A percentile compares a stretch with the other conserved stretches of the same genome.
Evolutionary conservation across 2,888 invertebrate species (phyloP).

Genomic region (Caenorhabditis parvicauda): DNA sequence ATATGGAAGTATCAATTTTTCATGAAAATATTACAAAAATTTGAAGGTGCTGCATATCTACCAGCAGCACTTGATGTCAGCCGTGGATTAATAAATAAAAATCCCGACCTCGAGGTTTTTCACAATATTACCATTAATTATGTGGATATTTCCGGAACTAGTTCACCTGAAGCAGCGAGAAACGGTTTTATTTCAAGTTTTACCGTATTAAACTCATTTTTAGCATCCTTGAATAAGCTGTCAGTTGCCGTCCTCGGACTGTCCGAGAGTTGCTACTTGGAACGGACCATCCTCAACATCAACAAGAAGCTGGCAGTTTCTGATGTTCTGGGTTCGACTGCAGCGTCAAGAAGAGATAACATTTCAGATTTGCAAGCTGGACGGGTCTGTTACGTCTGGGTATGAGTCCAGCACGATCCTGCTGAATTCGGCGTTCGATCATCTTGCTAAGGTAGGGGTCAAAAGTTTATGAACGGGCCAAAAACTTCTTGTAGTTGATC

Average conservation of each 20-base stretch:
- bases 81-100: slow-evolving; percentile 8
- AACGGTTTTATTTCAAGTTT: slow-evolving; percentile 6
- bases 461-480: neutral
- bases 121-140: slow-evolving; percentile 21
- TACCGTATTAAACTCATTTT: neutral
- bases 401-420: slow-evolving; percentile 24
- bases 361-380: slow-evolving; percentile 22
- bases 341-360: neutral
- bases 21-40: no score
- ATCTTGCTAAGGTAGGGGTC: slow-evolving; percentile 12
- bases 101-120: slow-evolving; percentile 13
- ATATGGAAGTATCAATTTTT: no score
- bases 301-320: slow-evolving; percentile 26
- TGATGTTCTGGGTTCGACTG: slow-evolving; percentile 16
- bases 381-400: slow-evolving; percentile 18
- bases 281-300: slow-evolving; percentile 23
- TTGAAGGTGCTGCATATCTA: slow-evolving; percentile 18
- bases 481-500: neutral
- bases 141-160: slow-evolving; percentile 10
- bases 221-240: neutral
- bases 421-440: slow-evolving; percentile 17
- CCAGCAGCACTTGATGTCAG: slow-evolving; percentile 19
- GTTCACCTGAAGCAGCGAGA: slow-evolving; percentile 12
- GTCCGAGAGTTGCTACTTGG: slow-evolving; percentile 16
- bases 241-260: slow-evolving; percentile 20